phyloP scores from a whole-genome alignment of 2,113 vertebrate genomes.

The Raja brachyura region DNA sequence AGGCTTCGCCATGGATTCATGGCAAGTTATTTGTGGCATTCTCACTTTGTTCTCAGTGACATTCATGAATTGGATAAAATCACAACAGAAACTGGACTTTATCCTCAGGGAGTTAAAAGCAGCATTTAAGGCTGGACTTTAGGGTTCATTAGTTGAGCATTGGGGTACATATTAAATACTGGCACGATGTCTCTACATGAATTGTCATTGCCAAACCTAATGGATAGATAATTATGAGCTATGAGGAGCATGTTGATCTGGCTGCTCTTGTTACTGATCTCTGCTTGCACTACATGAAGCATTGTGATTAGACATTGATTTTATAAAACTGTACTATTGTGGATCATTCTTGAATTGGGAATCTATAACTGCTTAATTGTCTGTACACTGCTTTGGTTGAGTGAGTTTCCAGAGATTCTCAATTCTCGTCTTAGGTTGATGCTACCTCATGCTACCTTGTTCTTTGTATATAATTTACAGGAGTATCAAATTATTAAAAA shows the following conservation, averaged over 20 bases:
- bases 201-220: not conserved
- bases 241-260: not conserved
- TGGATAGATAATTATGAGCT: not conserved
- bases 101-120: not conserved
- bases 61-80: not conserved
- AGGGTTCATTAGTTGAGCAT: not conserved
- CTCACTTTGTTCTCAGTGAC: too few relatives aligned
- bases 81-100: not conserved
- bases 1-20: not conserved
- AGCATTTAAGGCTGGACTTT: not conserved
- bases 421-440: not conserved
- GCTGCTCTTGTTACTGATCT: not conserved
- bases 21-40: not conserved
- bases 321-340: not conserved
- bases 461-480: constrained; percentile 51
- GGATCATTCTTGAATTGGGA: not conserved
- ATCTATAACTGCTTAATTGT: not conserved
- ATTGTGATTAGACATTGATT: too few relatives aligned
- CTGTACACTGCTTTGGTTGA: not conserved
- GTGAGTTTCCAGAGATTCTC: not conserved
- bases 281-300: not conserved
- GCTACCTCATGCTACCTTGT: not conserved
- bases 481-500: constrained; percentile 91
- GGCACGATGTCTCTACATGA: not conserved
- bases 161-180: not conserved